Conservation (phyloP, 2,113 vertebrate genomes). For the Morone saxatilis region DNA sequence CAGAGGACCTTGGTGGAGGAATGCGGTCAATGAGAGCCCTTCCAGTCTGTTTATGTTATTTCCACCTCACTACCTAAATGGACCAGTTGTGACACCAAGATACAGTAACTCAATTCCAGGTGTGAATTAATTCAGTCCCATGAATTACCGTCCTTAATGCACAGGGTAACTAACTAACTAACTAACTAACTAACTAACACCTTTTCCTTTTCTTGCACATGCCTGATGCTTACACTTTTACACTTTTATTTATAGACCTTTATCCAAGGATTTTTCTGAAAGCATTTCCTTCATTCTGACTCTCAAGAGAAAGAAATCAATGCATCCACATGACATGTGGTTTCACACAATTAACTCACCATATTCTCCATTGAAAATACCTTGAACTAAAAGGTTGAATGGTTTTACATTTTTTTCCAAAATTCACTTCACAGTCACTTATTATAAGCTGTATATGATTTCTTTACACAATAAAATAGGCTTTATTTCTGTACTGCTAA, state of each 20-base stretch:
- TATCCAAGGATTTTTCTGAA: neutral
- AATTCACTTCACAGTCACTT: neutral
- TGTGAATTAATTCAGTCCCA: too few relatives aligned
- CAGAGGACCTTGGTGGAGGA: too few relatives aligned
- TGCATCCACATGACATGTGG: neutral
- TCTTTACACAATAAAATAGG: neutral
- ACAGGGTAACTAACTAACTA: too few relatives aligned
- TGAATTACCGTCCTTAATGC: too few relatives aligned
- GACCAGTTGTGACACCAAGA: too few relatives aligned
- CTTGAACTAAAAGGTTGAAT: neutral
- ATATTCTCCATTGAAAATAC: neutral
- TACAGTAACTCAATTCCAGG: too few relatives aligned
- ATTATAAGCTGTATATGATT: neutral
- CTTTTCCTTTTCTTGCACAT: neutral
- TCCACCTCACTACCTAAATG: too few relatives aligned
- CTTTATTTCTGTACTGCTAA: neutral
- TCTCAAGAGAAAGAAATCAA: neutral
- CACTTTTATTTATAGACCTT: neutral
- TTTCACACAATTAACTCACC: too few relatives aligned
- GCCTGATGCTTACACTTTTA: neutral
- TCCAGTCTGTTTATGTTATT: too few relatives aligned
- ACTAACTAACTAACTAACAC: too few relatives aligned
- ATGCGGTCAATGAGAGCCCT: too few relatives aligned
- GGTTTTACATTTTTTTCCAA: neutral
- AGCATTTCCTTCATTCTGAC: neutral